These are phyloP conservation scores for Trichonephila clavipes DNA, from an alignment of 1,140 invertebrate genomes.

Conservation along the genomic window DNA sequence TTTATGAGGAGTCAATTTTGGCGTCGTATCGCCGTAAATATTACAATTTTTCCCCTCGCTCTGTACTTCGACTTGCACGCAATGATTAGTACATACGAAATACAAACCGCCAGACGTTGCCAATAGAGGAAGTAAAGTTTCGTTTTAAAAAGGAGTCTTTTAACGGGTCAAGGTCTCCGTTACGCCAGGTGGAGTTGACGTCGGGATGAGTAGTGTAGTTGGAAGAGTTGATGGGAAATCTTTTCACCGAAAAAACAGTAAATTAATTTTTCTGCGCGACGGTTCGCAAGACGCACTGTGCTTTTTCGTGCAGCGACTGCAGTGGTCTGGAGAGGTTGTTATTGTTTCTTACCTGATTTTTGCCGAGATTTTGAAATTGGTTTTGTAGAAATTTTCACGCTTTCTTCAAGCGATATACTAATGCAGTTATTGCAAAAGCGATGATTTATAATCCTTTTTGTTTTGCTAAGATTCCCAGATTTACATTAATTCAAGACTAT, in stretches of 20 bases:
- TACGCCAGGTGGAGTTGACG: constrained; percentile 40
- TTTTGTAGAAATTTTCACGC: background rate
- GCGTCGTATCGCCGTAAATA: constrained; percentile 32
- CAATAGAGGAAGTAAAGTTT: constrained; percentile 16
- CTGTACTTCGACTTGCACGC: background rate
- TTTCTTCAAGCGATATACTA: too few species aligned
- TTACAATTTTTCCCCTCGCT: constrained; percentile 7
- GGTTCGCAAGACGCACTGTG: background rate
- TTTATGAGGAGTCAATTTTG: constrained; percentile 58
- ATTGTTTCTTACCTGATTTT: background rate
- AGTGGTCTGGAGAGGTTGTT: background rate
- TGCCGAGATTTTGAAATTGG: background rate
- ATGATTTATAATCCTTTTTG: too few species aligned
- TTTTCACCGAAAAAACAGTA: constrained; percentile 2
- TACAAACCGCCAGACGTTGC: constrained; percentile 32
- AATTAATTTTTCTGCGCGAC: background rate
- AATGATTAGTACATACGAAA: constrained; percentile 24
- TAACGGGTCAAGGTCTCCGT: constrained; percentile 51
- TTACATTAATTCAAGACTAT: too few species aligned
- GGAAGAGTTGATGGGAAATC: constrained; percentile 8
- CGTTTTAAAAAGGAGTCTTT: constrained; percentile 23
- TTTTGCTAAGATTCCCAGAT: too few species aligned
- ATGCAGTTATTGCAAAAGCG: too few species aligned
- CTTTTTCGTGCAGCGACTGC: background rate
- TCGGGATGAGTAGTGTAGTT: constrained; percentile 2